Conservation (phyloP, 2,797 vertebrate genomes). For the Pangasius sanitwongsei region DNA sequence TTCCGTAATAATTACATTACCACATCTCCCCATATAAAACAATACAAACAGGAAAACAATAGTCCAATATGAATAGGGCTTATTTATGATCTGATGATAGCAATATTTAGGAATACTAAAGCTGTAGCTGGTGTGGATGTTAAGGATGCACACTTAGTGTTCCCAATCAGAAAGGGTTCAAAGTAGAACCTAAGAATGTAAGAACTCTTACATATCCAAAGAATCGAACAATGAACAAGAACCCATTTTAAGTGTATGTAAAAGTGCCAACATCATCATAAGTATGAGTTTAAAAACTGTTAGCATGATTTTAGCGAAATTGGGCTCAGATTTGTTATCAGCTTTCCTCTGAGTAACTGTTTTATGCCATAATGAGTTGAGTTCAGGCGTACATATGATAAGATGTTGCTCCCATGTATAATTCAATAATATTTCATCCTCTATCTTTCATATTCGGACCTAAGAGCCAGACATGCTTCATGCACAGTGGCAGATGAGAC, state of each 20-base stretch:
- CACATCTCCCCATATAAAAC: not conserved
- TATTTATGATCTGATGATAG: not conserved
- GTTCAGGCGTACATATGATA: constrained; percentile 25
- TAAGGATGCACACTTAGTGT: not conserved
- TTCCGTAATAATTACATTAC: not conserved
- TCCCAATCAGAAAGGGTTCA: not conserved
- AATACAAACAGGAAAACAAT: not conserved
- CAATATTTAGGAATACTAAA: not conserved
- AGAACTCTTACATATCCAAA: not conserved
- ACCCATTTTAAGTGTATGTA: too few relatives aligned
- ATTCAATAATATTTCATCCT: constrained; percentile 52
- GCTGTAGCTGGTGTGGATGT: not conserved
- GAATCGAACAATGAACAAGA: not conserved
- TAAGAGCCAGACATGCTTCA: constrained; percentile 36
- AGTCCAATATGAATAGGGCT: not conserved
- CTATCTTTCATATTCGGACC: constrained; percentile 49
- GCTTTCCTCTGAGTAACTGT: not conserved
- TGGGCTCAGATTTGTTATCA: not conserved
- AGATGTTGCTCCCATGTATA: constrained; percentile 46
- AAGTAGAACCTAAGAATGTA: not conserved
- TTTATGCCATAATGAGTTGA: constrained; percentile 25
- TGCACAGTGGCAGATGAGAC: constrained; percentile 49
- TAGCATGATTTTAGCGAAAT: not conserved
- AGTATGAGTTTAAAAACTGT: not conserved
- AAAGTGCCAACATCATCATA: not conserved